phyloP scores from a whole-genome alignment of 2,113 vertebrate genomes.

The Rhabdornis inornatus region DNA sequence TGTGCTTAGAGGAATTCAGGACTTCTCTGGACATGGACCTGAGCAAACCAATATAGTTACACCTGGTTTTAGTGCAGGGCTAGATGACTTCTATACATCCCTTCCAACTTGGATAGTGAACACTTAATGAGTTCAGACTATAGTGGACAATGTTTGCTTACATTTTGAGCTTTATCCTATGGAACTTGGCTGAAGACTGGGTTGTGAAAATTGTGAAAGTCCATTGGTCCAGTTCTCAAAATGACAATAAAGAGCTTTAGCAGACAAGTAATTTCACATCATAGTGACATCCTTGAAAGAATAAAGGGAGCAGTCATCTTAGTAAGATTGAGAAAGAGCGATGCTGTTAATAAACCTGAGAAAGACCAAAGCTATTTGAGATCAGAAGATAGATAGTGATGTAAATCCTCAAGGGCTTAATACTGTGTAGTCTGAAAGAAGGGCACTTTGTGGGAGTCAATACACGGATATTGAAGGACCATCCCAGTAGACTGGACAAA shows the following conservation, averaged over 20 bases:
- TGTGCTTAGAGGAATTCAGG: background rate
- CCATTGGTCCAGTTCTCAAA: background rate
- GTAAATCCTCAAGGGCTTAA: background rate
- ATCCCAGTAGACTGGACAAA: no score
- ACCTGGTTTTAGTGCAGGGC: background rate
- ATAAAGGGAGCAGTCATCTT: background rate
- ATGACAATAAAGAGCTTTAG: background rate
- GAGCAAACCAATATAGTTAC: background rate
- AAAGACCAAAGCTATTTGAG: background rate
- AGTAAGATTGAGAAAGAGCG: background rate
- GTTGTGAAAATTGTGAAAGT: background rate
- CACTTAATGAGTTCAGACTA: background rate
- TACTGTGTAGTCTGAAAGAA: background rate
- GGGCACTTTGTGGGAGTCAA: background rate
- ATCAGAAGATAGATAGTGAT: background rate
- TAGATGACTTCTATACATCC: background rate
- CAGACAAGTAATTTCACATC: background rate
- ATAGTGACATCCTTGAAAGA: background rate
- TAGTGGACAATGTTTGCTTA: background rate
- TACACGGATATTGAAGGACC: background rate
- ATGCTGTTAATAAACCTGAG: background rate
- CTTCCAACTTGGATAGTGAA: background rate
- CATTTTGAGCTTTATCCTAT: background rate
- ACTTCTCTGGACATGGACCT: background rate
- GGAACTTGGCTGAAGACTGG: background rate